Base-by-base conservation (phyloP, 2,888 invertebrate genomes). In the Chrysomela aeneicollis region DNA sequence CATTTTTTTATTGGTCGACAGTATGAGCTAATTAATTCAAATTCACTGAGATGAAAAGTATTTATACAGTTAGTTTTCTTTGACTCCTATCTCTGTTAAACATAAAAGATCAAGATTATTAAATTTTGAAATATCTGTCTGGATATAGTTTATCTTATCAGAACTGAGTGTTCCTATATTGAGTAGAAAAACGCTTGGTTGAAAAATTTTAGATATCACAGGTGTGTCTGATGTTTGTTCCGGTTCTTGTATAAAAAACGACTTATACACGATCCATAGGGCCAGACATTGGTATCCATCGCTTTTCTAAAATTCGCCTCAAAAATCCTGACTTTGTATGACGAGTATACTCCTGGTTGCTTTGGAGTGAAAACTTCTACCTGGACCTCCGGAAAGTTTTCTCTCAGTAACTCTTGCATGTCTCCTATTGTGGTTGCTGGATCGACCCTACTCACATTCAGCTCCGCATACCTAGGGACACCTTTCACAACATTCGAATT, bases 361-460 rank as follows among this genome's bases (percentile, higher is more conserved):
- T 57, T 57, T 57, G 42, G 46, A 8, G 46, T 57, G 26, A 57
- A 17, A 8, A 26, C 57, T 47, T 57, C 21, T 46, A 42, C 15
- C 30, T 57, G 1, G n/a, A 57, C 42, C 22, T 57, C 46, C 15
- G 57, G 47, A 19, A 57, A 57, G 46, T 57, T n/a, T 46, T 42
- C 26, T 30, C 42, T 57, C 47, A 46, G 26, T 0, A 57, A 22
- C 15, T 57, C 15, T 15, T 42, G 9, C 49, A 59, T 59, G 17
- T 47, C 49, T 49, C 18, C 15, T 22, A 22, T 35, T 50, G 49
- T 59, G 52, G 52, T 52, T 30, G 52, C 49, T 30, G 32, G 50
- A 49, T 59, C 59, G 8, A 59, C 59, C 26, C 49, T 47, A 49
- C 49, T 49, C 18, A 59, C 59, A 59, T 59, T 47, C 32, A 59